Conservation (phyloP, 2,113 vertebrate genomes). For the Ochotona curzoniae region DNA sequence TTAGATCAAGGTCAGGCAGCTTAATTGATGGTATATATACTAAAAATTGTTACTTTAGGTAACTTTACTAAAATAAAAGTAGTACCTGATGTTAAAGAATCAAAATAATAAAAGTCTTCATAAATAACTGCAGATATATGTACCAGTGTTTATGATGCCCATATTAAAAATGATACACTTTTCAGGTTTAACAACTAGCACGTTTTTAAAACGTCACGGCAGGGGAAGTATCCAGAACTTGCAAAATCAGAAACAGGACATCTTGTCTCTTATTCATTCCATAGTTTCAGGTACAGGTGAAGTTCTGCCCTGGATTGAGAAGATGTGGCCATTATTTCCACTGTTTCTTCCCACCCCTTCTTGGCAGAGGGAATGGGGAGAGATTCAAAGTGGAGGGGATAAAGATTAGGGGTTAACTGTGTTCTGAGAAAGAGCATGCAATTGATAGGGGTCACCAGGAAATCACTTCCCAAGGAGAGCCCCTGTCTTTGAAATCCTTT, state of each 20-base stretch:
- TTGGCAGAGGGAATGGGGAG: not conserved
- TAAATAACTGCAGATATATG: not conserved
- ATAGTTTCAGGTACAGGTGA: not conserved
- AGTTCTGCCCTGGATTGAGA: not conserved
- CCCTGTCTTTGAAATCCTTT: slow-evolving; percentile 80
- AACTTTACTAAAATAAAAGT: not conserved
- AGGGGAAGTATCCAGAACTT: not conserved
- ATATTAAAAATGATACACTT: not conserved
- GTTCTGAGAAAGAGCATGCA: slow-evolving; percentile 76
- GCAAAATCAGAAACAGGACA: not conserved
- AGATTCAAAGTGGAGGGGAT: slow-evolving; percentile 18
- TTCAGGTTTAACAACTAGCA: not conserved
- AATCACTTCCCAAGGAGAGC: slow-evolving; percentile 77
- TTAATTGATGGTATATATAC: not conserved
- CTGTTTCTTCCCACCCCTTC: slow-evolving; percentile 11
- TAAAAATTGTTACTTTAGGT: slow-evolving; percentile 7
- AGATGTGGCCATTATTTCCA: not conserved
- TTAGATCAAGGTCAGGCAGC: not conserved
- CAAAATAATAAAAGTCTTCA: slow-evolving; percentile 38
- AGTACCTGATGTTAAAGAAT: not conserved
- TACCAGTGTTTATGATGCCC: not conserved
- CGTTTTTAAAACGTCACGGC: slow-evolving; percentile 12
- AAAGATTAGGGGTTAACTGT: slow-evolving; percentile 56
- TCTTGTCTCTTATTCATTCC: not conserved
- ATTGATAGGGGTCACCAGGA: slow-evolving; percentile 77